Evolutionary conservation across 2,113 vertebrate species (phyloP).

Genomic region (Microtus richardsoni): DNA sequence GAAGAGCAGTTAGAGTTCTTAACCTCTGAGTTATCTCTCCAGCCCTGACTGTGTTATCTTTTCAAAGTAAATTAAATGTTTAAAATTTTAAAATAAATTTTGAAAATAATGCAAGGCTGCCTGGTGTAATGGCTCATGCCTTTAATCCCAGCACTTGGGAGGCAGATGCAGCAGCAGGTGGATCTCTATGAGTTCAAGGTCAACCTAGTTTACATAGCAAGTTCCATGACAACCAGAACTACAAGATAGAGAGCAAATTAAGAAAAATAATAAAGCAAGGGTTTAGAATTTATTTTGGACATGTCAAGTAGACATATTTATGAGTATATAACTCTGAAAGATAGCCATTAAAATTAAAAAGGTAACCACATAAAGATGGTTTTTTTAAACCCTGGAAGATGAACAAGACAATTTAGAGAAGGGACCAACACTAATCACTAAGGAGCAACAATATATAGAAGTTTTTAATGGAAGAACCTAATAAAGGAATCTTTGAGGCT

Average conservation of each 20-base stretch:
- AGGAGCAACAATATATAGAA: background rate
- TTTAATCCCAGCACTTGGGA: background rate
- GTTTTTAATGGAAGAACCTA: background rate
- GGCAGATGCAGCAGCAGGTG: background rate
- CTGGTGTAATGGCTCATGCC: background rate
- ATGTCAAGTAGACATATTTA: background rate
- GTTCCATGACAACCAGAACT: background rate
- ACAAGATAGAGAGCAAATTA: background rate
- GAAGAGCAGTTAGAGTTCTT: no score
- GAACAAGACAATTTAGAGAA: background rate
- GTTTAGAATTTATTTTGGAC: background rate
- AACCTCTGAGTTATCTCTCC: no score
- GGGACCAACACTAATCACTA: background rate
- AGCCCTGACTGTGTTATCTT: no score
- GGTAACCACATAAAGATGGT: background rate
- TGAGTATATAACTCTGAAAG: background rate
- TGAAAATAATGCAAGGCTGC: background rate
- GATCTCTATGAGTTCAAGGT: background rate
- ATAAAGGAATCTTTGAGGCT: background rate
- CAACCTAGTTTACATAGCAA: background rate
- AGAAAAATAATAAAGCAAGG: background rate
- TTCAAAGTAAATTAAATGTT: no score
- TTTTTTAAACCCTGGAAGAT: background rate
- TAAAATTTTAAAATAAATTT: no score
- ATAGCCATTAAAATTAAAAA: background rate